Base-by-base conservation (phyloP, 2,797 vertebrate genomes). In the Rhabdomys pumilio region DNA sequence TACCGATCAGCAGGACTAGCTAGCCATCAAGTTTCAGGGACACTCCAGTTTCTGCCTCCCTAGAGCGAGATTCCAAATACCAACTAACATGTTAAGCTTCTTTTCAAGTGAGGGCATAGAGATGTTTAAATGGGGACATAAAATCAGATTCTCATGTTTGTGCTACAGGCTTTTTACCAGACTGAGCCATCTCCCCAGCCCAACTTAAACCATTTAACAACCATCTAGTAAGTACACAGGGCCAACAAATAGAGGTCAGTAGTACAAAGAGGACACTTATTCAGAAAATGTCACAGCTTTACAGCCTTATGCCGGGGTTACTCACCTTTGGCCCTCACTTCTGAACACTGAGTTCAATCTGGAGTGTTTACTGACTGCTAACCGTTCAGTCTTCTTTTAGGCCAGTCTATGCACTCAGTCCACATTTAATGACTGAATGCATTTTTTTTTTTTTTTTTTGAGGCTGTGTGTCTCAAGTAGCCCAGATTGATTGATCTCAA, bases 341-440 rank as follows among this genome's bases (percentile, higher is more conserved):
- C 65, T 55, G 57, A 83, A 93, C n/a, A 85, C 22, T 44, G 50
- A 91, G 90, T 63, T 93, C 57, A 89, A 72, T 22, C 47, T 69
- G 77, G 44, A n/a, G 20, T 83, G 65, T 65, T 82, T 89, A 79
- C 50, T 59, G 89, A 91, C 7, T n/a, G 7, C 65, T 72, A 12
- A 4, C 20, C 24, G 50, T 34, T 82, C 44, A 72, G 90, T 65
- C 61, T 61, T 55, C n/a, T 34, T 31, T 14, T 53, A 29, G 50
- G 53, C 65, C 38, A 63, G 93, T 67, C 53, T 44, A 90, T 80
- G 50, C 9, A 67, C 55, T 83, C 44, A 22, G 47, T n/a, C 67
- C 79, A 44, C 34, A 67, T 84, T 77, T 55, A 69, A 69, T 5
- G 31, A 77, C 8, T 22, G 61, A 82, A 79, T 10, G 53, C 44